phyloP scores from a whole-genome alignment of 2,113 vertebrate genomes.

The Chrysemys picta region DNA sequence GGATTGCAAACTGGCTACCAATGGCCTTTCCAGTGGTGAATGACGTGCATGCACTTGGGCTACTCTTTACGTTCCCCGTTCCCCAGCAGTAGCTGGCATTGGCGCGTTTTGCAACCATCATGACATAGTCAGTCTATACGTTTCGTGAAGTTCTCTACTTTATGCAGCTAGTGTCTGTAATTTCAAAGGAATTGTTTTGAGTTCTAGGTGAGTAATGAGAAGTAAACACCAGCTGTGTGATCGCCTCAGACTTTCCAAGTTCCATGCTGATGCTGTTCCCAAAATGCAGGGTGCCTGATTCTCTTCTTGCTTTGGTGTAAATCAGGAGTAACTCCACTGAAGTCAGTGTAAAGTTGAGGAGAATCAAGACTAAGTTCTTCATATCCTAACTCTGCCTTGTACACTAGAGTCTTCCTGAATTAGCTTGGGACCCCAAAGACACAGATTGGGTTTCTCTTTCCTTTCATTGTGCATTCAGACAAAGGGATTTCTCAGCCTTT shows the following conservation, averaged over 20 bases:
- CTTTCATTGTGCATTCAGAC: neutral
- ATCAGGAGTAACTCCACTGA: neutral
- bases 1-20: neutral
- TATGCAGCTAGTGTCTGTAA: neutral
- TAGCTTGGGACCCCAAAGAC: slow-evolving; percentile 6
- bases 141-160: neutral
- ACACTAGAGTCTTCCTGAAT: neutral
- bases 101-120: neutral
- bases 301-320: neutral
- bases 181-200: neutral
- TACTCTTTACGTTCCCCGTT: neutral
- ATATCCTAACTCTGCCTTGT: neutral
- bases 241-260: neutral
- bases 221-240: neutral
- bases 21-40: neutral
- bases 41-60: neutral
- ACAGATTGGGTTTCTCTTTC: neutral
- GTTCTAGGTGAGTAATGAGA: neutral
- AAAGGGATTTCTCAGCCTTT: neutral
- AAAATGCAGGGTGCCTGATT: neutral
- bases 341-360: neutral
- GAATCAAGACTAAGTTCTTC: neutral
- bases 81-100: neutral
- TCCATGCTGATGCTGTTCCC: neutral
- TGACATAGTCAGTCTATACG: neutral